Evolutionary conservation across 2,888 invertebrate species (phyloP).

Genomic region (Drosophila koepferae): DNA sequence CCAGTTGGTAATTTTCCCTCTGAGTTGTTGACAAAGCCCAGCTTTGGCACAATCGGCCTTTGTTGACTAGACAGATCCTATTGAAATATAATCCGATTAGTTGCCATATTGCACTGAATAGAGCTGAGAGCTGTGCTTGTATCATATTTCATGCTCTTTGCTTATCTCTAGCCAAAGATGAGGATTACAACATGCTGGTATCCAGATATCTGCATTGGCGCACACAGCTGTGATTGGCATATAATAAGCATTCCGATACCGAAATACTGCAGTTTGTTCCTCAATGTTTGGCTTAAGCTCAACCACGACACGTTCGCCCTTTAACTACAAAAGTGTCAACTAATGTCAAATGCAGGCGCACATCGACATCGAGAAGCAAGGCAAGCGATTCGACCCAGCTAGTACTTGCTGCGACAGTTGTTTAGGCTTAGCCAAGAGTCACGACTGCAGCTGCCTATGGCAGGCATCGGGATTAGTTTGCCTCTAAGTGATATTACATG

Average conservation of each 20-base stretch:
- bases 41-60: not conserved
- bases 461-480: slow-evolving; percentile 58
- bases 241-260: slow-evolving; percentile 39
- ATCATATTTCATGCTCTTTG: slow-evolving; percentile 1
- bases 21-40: not conserved
- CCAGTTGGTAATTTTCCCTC: not conserved
- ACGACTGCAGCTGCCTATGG: slow-evolving; percentile 40
- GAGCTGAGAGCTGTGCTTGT: not conserved
- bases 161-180: slow-evolving; percentile 3
- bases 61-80: not conserved
- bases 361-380: slow-evolving; percentile 1
- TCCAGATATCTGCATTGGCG: slow-evolving; percentile 3
- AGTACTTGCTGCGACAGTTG: slow-evolving; percentile 16
- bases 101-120: not conserved
- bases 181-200: slow-evolving; percentile 39
- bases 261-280: slow-evolving; percentile 22
- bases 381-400: not conserved
- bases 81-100: slow-evolving; percentile 3
- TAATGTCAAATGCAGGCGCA: slow-evolving; percentile 53
- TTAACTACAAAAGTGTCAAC: slow-evolving; percentile 40
- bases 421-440: slow-evolving; percentile 33
- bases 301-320: slow-evolving; percentile 11
- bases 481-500: slow-evolving; percentile 67
- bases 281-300: slow-evolving; percentile 41
- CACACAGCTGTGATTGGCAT: slow-evolving; percentile 24